Evolutionary conservation across 37 sponge, comb jelly and placozoan species (phyloP), one percentile per base, ranked within the genome.

Genomic region (Ianthella basta): DNA sequence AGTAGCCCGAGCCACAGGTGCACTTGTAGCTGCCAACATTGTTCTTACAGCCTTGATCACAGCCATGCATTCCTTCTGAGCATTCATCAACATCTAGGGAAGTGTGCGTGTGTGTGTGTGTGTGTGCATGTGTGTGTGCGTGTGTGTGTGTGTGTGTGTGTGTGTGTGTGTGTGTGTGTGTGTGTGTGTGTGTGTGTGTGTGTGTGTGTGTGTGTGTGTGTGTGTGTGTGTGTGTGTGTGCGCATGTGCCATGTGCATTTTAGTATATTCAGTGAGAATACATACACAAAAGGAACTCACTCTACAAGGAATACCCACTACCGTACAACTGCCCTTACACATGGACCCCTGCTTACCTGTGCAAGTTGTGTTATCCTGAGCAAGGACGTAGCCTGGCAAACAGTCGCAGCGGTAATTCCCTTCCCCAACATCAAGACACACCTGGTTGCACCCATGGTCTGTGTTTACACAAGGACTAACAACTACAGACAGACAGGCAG

Each of bases 131-230:
- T 69, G 70, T 69, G 34, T 69, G 70, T 69, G 70, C 27, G 70
- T 69, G 70, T 30, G 34, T 69, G 70, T 69, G 70, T 69, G 70
- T 69, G 70, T 69, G 70, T 69, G 70, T 69, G 70, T 69, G 70
- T 69, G 70, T 69, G 70, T 69, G 70, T 69, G 70, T 69, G 70
- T 29, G 70, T 29, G 35, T 69, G 70, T 69, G 35, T 30, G 70
- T 64, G 66, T 64, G 66, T 64, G 66, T 16, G 66, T 64, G 66
- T 64, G 66, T 64, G 66, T 64, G 66, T 64, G 66, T 16, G 66
- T 64, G 66, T 64, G 66, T 64, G 66, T 64, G 66, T 64, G 66
- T 64, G 66, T 64, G 66, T 64, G 66, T 64, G 66, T 64, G 66
- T 64, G 66, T 64, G 66, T 64, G 66, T 64, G 66, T 64, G 66